Percentiles rank a stretch among this genome's conserved stretches.
These are phyloP conservation scores for Bombyx huttoni DNA, from an alignment of 2,888 invertebrate species.

Conservation along the genomic window DNA sequence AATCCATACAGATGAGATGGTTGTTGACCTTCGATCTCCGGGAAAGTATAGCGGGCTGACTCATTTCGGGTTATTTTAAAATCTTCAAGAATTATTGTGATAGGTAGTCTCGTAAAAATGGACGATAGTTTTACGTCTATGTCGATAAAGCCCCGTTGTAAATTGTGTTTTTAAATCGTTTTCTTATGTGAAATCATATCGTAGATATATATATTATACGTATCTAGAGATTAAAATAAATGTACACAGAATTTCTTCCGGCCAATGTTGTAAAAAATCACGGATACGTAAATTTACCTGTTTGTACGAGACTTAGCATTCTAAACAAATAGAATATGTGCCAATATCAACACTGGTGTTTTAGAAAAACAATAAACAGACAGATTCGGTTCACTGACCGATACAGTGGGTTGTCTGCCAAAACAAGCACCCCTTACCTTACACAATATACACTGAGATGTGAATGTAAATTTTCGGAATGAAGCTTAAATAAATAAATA, in stretches of 20 bases:
- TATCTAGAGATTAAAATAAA: neutral
- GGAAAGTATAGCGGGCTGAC: constrained; percentile 26
- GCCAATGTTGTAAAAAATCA: constrained; percentile 21
- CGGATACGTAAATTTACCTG: constrained; percentile 46
- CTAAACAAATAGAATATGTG: constrained; percentile 62
- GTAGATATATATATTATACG: neutral
- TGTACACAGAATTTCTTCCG: neutral
- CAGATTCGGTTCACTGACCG: constrained; percentile 48
- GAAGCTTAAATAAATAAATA: constrained; percentile 11
- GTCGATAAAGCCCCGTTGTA: neutral
- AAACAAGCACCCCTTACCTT: constrained; percentile 58
- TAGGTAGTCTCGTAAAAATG: constrained; percentile 6
- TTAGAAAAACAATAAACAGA: constrained; percentile 64
- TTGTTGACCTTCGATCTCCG: constrained; percentile 57
- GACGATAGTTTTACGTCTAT: constrained; percentile 1
- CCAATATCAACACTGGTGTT: constrained; percentile 60
- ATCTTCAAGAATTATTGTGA: constrained; percentile 11
- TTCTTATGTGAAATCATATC: no score
- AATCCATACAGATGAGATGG: constrained; percentile 65
- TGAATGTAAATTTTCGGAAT: constrained; percentile 16
- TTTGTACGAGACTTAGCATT: constrained; percentile 48
- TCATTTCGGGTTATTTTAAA: constrained; percentile 25
- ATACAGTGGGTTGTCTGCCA: constrained; percentile 46
- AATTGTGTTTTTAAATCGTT: neutral
- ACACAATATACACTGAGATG: constrained; percentile 27